Percentiles rank a stretch among this genome's conserved stretches.
Evolutionary conservation across 1,140 invertebrate species (phyloP).

Genomic region (Micrasema longulum): DNA sequence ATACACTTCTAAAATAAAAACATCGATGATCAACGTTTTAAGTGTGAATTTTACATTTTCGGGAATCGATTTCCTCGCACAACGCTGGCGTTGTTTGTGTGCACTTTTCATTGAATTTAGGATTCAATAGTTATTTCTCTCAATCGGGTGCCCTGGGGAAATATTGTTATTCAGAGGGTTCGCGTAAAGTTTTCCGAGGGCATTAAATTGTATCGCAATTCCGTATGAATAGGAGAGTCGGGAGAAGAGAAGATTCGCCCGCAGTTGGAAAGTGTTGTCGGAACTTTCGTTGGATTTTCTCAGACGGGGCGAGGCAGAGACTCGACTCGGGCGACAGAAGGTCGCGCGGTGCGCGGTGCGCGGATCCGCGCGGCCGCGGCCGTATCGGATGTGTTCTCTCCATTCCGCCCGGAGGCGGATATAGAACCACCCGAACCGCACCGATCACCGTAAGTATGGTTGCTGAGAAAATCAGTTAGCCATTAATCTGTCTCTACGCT

Average conservation of each 20-base stretch:
- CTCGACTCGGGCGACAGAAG: no score
- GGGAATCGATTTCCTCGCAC: no score
- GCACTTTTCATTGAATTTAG: no score
- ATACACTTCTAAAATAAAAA: no score
- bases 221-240: constrained; percentile 26
- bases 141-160: constrained; percentile 20
- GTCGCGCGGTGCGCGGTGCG: no score
- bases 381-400: constrained; percentile 34
- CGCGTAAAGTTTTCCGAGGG: constrained; percentile 21
- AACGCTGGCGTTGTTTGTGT: no score
- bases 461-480: background rate
- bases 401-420: constrained; percentile 13
- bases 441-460: no score
- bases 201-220: constrained; percentile 37
- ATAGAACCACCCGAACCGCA: background rate
- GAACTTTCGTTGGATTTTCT: constrained; percentile 25
- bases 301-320: no score
- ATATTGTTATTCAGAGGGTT: constrained; percentile 1
- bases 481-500: no score
- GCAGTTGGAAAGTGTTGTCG: constrained; percentile 26
- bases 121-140: background rate
- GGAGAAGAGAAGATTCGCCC: constrained; percentile 20
- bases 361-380: no score
- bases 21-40: no score
- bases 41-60: no score